Evolutionary conservation across 2,797 vertebrate species (phyloP).

Genomic region (Cirrhinus mrigala): DNA sequence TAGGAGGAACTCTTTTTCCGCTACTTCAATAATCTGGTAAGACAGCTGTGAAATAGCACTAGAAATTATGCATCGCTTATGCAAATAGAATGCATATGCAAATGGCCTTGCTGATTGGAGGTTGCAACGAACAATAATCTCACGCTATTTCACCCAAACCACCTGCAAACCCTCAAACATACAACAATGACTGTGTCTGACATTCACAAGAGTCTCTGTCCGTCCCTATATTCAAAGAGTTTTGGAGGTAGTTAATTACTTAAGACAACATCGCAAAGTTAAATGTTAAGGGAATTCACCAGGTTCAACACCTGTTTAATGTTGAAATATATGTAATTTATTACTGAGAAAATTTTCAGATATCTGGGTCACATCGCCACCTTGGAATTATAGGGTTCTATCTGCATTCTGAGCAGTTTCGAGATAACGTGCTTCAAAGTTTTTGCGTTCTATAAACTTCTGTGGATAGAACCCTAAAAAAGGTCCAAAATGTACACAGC

Average conservation of each 20-base stretch:
- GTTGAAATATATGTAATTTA: not conserved
- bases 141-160: not conserved
- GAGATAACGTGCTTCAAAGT: too few relatives aligned
- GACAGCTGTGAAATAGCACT: conserved; percentile 41
- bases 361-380: not conserved
- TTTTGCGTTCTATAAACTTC: too few relatives aligned
- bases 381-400: too few relatives aligned
- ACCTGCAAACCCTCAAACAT: conserved; percentile 27
- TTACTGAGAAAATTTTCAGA: too few relatives aligned
- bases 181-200: not conserved
- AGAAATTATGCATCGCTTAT: conserved; percentile 30
- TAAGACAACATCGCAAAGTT: not conserved
- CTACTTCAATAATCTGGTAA: conserved; percentile 27
- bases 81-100: conserved; percentile 33
- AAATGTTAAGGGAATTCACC: not conserved
- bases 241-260: not conserved
- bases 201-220: not conserved
- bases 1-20: not conserved
- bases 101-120: conserved; percentile 14
- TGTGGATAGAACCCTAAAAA: too few relatives aligned
- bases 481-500: too few relatives aligned
- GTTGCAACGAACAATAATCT: conserved; percentile 6
- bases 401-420: too few relatives aligned
- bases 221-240: not conserved
- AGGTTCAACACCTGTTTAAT: not conserved